These are phyloP conservation scores for Biston stratarius DNA, from an alignment of 2,888 invertebrate species.

Conservation along the genomic window DNA sequence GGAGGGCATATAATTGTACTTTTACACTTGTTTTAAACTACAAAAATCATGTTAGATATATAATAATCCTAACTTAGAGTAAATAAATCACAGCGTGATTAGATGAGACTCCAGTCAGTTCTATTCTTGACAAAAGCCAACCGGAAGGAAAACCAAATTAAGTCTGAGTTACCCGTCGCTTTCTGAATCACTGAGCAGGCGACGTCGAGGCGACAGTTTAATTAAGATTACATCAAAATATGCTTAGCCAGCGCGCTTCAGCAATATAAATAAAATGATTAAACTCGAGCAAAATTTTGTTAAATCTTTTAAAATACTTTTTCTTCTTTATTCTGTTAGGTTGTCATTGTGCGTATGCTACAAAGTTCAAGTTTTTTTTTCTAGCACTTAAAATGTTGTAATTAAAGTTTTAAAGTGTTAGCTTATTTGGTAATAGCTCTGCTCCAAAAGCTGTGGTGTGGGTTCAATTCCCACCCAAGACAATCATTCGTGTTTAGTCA, in stretches of 20 bases:
- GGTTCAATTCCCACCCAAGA: too few relatives aligned
- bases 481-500: too few relatives aligned
- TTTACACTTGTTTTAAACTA: too few relatives aligned
- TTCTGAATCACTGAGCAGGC: slow-evolving; percentile 10
- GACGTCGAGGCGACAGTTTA: neutral
- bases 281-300: neutral
- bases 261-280: neutral
- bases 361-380: too few relatives aligned
- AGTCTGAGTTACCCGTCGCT: slow-evolving; percentile 3
- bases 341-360: too few relatives aligned
- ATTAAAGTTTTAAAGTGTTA: too few relatives aligned
- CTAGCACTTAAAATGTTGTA: too few relatives aligned
- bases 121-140: neutral
- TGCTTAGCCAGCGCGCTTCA: slow-evolving; percentile 5
- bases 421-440: too few relatives aligned
- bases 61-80: neutral
- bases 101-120: neutral
- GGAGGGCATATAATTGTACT: too few relatives aligned
- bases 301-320: neutral
- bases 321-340: too few relatives aligned
- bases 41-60: too few relatives aligned
- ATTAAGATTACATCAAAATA: slow-evolving; percentile 10
- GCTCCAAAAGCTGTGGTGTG: too few relatives aligned
- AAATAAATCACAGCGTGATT: neutral
- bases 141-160: slow-evolving; percentile 15